Conservation (phyloP, 2,888 invertebrate species). For the Aleiodes leptofemur region DNA sequence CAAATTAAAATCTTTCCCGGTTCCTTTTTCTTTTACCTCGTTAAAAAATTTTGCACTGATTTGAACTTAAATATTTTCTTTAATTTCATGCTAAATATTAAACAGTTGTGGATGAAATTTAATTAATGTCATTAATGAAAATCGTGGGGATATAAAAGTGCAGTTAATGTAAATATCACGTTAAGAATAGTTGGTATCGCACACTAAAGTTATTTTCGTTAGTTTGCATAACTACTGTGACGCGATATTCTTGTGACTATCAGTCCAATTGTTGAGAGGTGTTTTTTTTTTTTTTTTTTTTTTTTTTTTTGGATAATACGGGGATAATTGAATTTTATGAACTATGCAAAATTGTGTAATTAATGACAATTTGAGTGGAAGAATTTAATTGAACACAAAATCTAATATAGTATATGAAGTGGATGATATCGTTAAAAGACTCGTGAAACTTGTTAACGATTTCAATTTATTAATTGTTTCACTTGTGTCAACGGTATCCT, state of each 20-base stretch:
- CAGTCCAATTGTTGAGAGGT: slow-evolving; percentile 25
- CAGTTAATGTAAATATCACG: slow-evolving; percentile 8
- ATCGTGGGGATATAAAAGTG: not conserved
- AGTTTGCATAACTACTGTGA: slow-evolving; percentile 45
- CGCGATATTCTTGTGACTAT: slow-evolving; percentile 35
- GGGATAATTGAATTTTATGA: not conserved
- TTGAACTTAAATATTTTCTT: not conserved
- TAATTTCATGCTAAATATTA: not conserved
- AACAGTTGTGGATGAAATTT: slow-evolving; percentile 7
- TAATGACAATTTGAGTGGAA: not conserved
- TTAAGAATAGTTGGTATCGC: slow-evolving; percentile 40
- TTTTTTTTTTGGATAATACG: too few species aligned
- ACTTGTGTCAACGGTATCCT: slow-evolving; percentile 43
- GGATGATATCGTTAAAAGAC: slow-evolving; percentile 31
- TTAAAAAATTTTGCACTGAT: not conserved
- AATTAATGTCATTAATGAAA: not conserved
- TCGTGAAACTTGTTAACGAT: slow-evolving; percentile 50
- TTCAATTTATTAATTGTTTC: slow-evolving; percentile 57
- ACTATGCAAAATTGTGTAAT: not conserved
- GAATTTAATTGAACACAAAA: not conserved
- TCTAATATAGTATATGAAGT: slow-evolving; percentile 9
- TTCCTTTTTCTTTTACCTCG: not conserved
- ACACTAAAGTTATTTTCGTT: slow-evolving; percentile 50
- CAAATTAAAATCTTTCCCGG: slow-evolving; percentile 8
- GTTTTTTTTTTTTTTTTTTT: not conserved